Base-by-base conservation (phyloP, 2,113 vertebrate genomes). In the Holacanthus passer region DNA sequence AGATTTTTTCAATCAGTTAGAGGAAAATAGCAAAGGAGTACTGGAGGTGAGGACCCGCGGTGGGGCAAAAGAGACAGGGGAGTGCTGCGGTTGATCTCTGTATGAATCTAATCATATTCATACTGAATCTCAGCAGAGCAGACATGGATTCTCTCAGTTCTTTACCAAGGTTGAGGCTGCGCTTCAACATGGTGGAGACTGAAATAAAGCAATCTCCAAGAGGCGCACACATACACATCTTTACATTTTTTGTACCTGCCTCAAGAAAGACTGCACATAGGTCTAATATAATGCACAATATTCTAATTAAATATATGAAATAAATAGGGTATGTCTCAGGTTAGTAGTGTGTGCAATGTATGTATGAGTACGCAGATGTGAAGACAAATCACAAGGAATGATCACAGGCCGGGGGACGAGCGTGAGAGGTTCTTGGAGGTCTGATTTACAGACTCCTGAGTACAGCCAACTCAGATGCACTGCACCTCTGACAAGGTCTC, bases 1-100 rank as follows among this genome's bases (percentile, higher is more conserved):
- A 91, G 88, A 92, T 93, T 91, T 92, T 87, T 91, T 89, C 91
- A 93, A 90, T 86, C 92, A 93, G 91, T 79, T 90, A 89, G 79
- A 92, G 91, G 87, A 91, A 93, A 91, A 93, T 84, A 89, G 89
- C 87, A 90, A 89, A 92, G 86, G 93, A 80, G 79, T 68, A 19
- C 60, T 85, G 70, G 81, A 84, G 89, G 87, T 87, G 81, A 89
- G 86, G 88, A 87, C 79, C 81, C 76, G 87, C 24, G 19, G 67
- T 32, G 45, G 80, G 72, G 72, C 66, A 67, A 52, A 74, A 77
- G 58, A 58, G 22, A 39, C 39, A 81, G 27, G 24, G 73, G 75
- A 50, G 62, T 19, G 32, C 73, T 43, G 24, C 11, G 32, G 74
- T 78, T 60, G 67, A 81, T 50, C 75, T 79, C 72, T 79, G 73